A percentile compares a stretch with the other conserved stretches of the same genome.
These are phyloP conservation scores for Enteromius viviparus DNA, from an alignment of 2,797 vertebrate genomes.

Conservation along the genomic window DNA sequence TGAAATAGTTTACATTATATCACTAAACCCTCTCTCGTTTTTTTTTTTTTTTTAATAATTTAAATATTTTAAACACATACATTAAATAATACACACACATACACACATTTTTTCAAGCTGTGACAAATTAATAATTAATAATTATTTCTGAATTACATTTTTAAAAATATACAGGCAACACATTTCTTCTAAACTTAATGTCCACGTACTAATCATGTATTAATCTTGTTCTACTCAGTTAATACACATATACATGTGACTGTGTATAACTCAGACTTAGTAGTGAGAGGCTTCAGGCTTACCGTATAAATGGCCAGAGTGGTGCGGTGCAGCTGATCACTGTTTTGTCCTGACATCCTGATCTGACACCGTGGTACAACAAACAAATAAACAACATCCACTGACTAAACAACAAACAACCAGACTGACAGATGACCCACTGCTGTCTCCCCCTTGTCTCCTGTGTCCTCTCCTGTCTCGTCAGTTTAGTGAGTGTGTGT, in stretches of 20 bases:
- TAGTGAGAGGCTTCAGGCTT: constrained; percentile 54
- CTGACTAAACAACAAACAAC: constrained; percentile 21
- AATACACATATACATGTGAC: background rate
- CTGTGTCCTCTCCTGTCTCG: background rate
- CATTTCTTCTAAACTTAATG: too few relatives aligned
- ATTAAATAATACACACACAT: too few relatives aligned
- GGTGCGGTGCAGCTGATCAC: constrained; percentile 75
- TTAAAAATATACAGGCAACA: background rate
- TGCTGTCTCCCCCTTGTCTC: background rate
- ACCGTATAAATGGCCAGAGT: constrained; percentile 79
- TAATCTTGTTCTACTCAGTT: background rate
- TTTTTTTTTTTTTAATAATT: too few relatives aligned
- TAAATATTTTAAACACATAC: too few relatives aligned
- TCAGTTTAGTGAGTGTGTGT: background rate
- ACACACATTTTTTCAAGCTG: background rate
- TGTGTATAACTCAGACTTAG: background rate
- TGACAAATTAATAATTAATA: background rate
- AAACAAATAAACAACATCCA: constrained; percentile 43
- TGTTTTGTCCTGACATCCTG: constrained; percentile 71
- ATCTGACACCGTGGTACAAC: constrained; percentile 38
- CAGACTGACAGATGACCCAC: constrained; percentile 1
- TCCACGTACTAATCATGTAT: background rate
- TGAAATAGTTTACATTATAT: background rate
- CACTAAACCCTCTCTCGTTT: background rate
- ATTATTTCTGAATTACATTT: background rate